These are phyloP conservation scores for Philaenus spumarius DNA, from an alignment of 1,140 invertebrate species.

Conservation along the genomic window DNA sequence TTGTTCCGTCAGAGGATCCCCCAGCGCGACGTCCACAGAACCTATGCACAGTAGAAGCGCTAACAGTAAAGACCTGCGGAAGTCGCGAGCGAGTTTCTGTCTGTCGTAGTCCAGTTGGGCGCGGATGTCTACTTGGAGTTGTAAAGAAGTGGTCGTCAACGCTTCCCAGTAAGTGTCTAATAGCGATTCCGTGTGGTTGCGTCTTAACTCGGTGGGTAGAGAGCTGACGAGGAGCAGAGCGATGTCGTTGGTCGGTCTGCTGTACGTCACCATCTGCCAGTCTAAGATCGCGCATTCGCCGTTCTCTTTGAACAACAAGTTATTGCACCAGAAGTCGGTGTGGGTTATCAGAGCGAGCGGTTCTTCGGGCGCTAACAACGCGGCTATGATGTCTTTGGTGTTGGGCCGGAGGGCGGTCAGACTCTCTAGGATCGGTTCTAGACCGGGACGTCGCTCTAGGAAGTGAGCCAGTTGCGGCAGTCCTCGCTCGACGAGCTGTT, in stretches of 20 bases:
- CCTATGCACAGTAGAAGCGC: conserved; percentile 70
- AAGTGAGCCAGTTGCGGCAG: conserved; percentile 64
- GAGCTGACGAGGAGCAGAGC: conserved; percentile 72
- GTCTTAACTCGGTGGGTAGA: conserved; percentile 58
- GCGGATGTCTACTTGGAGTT: conserved; percentile 52
- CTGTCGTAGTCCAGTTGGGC: conserved; percentile 48
- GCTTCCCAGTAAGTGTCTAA: conserved; percentile 62
- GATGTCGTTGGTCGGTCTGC: conserved; percentile 67
- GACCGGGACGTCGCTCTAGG: conserved; percentile 53
- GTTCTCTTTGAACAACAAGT: conserved; percentile 60
- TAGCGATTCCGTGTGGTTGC: conserved; percentile 50
- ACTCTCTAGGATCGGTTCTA: conserved; percentile 46
- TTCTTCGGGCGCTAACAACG: conserved; percentile 54
- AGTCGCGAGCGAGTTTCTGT: conserved; percentile 52
- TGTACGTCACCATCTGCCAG: conserved; percentile 76
- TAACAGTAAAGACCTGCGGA: conserved; percentile 60
- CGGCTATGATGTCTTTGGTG: conserved; percentile 55
- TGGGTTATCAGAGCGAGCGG: conserved; percentile 65
- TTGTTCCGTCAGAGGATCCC: conserved; percentile 60
- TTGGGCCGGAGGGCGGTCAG: conserved; percentile 47
- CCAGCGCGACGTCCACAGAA: conserved; percentile 66
- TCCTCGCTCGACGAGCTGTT: conserved; percentile 64
- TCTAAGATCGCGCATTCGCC: conserved; percentile 58
- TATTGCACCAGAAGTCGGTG: conserved; percentile 79
- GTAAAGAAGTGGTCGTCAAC: conserved; percentile 47